Base-by-base conservation (phyloP, 2,888 invertebrate genomes). In the Leptarthrus brevirostris region DNA sequence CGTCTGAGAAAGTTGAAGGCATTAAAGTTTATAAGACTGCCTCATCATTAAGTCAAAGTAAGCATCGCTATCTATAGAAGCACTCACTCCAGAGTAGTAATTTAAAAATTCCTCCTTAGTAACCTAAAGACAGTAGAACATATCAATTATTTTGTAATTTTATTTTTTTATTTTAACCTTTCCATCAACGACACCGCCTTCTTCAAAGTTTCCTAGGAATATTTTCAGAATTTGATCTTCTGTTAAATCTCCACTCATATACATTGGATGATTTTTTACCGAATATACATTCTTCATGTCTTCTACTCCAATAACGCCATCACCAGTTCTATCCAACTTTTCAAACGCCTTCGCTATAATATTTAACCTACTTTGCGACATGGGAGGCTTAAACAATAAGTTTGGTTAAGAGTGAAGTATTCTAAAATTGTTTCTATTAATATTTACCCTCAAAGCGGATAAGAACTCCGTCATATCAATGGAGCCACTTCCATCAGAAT, bases 11-110 rank as follows among this genome's bases (percentile, higher is more conserved):
- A n/a, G n/a, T n/a, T n/a, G n/a, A n/a, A n/a, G n/a, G n/a, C n/a
- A n/a, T 90, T 90, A 95, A 73, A 96, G 87, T 83, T 95, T 94
- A 87, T 94, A 98, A 1, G 95, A 92, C 80, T 93, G 94, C 74
- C 96, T 90, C 90, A 98, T 94, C 93, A 97, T 94, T 76, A 97
- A 87, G 84, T 97, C 96, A 83, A 98, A 98, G 83, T 95, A 98
- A 71, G 92, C 92, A 83, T 98, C 97, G 77, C 92, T 93, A 83
- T 98, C 97, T 79, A 97, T 94, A 0, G 96, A 96, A 47, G 97
- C 96, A 83, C 97, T 97, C 78, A 98, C 92, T 14, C 93, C 95
- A 74, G 93, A 89, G 86, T 98, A 98, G 85, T 97, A 98, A 86
- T 96, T 95, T 81, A 93, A 86, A 80, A 97, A 98, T 85, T 98